Conservation (phyloP, 1,140 invertebrate genomes). For the Pseudobourletiella spinata region DNA sequence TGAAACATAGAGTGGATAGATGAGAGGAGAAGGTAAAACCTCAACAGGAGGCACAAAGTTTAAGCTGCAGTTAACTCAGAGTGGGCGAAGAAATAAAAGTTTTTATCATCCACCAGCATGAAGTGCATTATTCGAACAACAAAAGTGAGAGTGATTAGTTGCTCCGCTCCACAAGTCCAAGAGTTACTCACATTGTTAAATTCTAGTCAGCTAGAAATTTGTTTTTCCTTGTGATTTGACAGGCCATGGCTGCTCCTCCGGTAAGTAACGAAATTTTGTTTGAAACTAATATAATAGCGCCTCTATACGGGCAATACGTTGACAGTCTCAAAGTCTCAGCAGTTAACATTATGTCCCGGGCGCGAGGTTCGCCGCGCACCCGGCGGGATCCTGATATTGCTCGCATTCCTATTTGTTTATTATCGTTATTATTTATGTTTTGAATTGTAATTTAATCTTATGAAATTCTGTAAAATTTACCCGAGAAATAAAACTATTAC, state of each 20-base stretch:
- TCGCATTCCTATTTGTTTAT: too few species aligned
- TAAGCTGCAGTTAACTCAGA: not conserved
- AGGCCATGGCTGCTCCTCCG: not conserved
- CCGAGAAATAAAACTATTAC: too few species aligned
- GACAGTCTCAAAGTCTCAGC: too few species aligned
- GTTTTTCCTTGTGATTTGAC: not conserved
- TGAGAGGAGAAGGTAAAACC: not conserved
- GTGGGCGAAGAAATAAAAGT: not conserved
- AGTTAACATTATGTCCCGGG: too few species aligned
- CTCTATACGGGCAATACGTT: too few species aligned
- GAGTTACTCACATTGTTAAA: not conserved
- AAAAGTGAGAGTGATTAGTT: not conserved
- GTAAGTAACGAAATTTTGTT: too few species aligned
- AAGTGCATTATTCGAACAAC: not conserved
- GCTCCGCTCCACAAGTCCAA: not conserved
- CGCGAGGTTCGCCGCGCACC: too few species aligned
- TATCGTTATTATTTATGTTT: too few species aligned
- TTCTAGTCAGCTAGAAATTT: not conserved
- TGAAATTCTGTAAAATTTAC: too few species aligned
- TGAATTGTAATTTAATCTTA: too few species aligned
- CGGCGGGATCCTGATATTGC: too few species aligned
- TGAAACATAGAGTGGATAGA: not conserved
- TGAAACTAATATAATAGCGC: too few species aligned
- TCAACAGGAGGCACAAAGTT: not conserved
- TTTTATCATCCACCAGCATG: not conserved